Evolutionary conservation across 2,888 invertebrate genomes (phyloP), one percentile per base, ranked within the genome.

Genomic region (Orthosia incerta): DNA sequence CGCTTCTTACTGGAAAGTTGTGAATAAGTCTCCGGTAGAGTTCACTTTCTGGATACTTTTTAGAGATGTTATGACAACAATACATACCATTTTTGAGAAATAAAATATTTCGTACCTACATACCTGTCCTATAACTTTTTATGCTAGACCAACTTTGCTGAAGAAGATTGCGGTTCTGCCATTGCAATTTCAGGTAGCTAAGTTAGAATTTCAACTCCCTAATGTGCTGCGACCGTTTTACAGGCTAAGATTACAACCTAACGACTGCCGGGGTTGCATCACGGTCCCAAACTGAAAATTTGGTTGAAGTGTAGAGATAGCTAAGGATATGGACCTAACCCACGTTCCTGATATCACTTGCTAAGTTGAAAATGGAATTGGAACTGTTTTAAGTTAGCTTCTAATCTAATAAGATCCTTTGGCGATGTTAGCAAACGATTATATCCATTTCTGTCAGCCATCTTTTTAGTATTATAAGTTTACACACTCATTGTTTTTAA

Each of bases 191-290:
- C 53, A 59, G 46, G 20, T 66, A 67, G 57, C 45, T 63, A 69
- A 71, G 82, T 76, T 79, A 64, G 69, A 82, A 79, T 79, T 82
- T 70, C 69, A 76, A 82, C 45, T 82, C 82, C 79, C 82, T 70
- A 79, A 82, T 83, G 79, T 82, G 72, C 75, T 72, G 60, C 70
- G 71, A 82, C 71, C 70, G 61, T 83, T 73, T 83, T 80, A 69
- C 76, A 65, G 53, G 62, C 61, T 66, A 63, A 62, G 79, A 82
- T 83, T 76, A 82, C 67, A 59, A 70, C 64, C 72, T 82, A 72
- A 82, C 68, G 70, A 79, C 67, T 74, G 68, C 68, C 20, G 51
- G 46, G 79, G 76, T 61, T 83, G 71, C 79, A 76, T 72, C 71
- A 72, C 68, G 62, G 74, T 74, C 61, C 68, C 79, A 71, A 78